Conservation (phyloP, 2,888 invertebrate species). For the Phengaris arion region DNA sequence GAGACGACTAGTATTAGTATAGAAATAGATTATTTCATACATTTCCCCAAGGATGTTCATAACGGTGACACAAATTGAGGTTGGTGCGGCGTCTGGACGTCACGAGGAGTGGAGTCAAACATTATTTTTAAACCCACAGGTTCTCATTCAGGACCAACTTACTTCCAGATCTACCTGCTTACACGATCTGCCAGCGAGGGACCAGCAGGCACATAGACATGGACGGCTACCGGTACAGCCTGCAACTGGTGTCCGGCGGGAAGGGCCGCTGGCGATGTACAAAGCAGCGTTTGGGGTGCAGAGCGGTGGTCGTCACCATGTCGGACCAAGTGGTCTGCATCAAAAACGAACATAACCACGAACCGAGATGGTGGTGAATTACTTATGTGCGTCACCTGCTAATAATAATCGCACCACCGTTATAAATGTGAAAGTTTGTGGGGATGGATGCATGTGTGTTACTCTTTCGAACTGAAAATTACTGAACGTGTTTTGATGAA, state of each 20-base stretch:
- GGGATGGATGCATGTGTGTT: too few species aligned
- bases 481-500: too few species aligned
- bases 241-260: slow-evolving; percentile 32
- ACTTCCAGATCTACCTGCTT: slow-evolving; percentile 4
- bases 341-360: slow-evolving; percentile 46
- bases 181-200: slow-evolving; percentile 8
- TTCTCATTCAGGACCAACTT: neutral
- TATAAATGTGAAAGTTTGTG: too few species aligned
- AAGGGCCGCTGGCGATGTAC: slow-evolving; percentile 44
- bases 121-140: neutral
- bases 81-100: too few species aligned
- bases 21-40: too few species aligned
- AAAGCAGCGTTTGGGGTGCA: slow-evolving; percentile 42
- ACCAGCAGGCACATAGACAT: slow-evolving; percentile 32
- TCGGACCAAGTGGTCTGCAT: slow-evolving; percentile 40
- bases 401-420: too few species aligned
- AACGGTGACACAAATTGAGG: too few species aligned
- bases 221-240: slow-evolving; percentile 38
- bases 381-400: too few species aligned
- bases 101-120: too few species aligned
- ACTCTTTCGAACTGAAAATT: too few species aligned
- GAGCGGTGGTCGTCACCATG: slow-evolving; percentile 40
- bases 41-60: too few species aligned
- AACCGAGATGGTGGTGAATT: neutral
- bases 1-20: too few species aligned